These are phyloP conservation scores for Lordiphosa collinella DNA, from an alignment of 1,140 invertebrate genomes.

Conservation along the genomic window DNA sequence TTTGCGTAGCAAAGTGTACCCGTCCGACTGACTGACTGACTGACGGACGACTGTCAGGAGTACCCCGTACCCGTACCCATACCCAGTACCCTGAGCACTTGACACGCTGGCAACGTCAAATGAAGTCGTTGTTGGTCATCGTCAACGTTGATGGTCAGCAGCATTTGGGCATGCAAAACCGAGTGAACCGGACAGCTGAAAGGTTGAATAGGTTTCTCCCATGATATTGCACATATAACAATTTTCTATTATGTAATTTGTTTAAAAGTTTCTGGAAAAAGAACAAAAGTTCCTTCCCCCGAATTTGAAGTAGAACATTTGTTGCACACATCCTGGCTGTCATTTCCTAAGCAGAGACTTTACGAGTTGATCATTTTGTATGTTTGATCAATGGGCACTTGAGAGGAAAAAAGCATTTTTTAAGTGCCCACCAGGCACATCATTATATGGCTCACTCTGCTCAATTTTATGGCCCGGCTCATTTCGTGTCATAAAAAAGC, in stretches of 20 bases:
- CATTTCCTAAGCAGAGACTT: too few relatives aligned
- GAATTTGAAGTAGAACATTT: too few relatives aligned
- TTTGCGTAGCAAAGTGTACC: slow-evolving; percentile 73
- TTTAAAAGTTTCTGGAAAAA: too few relatives aligned
- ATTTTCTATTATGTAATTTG: neutral
- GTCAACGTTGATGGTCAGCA: slow-evolving; percentile 5
- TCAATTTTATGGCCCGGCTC: slow-evolving; percentile 64
- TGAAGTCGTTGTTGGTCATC: slow-evolving; percentile 11
- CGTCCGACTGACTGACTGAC: slow-evolving; percentile 28
- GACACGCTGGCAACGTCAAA: slow-evolving; percentile 25
- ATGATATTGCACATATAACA: slow-evolving; percentile 2
- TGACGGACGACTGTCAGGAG: slow-evolving; percentile 28
- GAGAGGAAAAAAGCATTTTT: too few relatives aligned
- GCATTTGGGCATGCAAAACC: neutral
- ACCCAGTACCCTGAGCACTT: slow-evolving; percentile 14
- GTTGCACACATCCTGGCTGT: too few relatives aligned
- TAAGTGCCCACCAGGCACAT: neutral
- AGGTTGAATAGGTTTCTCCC: neutral
- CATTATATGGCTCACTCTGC: slow-evolving; percentile 50
- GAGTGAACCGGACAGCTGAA: too few relatives aligned
- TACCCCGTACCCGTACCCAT: too few relatives aligned
- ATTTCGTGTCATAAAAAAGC: slow-evolving; percentile 72
- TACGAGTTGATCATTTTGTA: too few relatives aligned
- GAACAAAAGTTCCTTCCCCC: too few relatives aligned
- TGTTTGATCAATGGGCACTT: too few relatives aligned